These are phyloP conservation scores for Tamias sibiricus DNA, from an alignment of 2,113 vertebrate genomes.

Conservation along the genomic window DNA sequence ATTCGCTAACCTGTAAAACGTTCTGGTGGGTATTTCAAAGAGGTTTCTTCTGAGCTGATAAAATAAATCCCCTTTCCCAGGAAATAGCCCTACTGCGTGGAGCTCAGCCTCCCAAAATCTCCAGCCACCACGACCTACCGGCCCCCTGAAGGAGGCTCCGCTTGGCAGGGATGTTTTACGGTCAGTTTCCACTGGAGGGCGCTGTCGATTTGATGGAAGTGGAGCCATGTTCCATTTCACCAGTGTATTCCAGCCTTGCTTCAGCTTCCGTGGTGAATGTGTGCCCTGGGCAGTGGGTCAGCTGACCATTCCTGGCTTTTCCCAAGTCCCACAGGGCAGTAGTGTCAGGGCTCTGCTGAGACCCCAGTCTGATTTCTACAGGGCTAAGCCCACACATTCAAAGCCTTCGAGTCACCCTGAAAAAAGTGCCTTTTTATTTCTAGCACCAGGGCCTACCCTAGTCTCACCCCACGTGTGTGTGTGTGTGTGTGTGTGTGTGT, in stretches of 20 bases:
- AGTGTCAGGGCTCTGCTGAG: background rate
- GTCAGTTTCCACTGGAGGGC: constrained; percentile 76
- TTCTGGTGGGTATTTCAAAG: background rate
- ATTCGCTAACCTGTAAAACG: background rate
- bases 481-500: background rate
- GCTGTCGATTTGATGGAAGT: constrained; percentile 73
- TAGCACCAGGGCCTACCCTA: background rate
- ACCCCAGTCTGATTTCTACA: background rate
- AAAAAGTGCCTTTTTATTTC: background rate
- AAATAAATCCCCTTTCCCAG: background rate
- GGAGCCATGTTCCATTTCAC: background rate
- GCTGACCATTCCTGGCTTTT: background rate
- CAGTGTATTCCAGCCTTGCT: background rate
- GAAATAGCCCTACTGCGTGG: background rate
- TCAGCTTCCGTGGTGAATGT: background rate
- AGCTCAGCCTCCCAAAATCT: background rate
- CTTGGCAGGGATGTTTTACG: background rate
- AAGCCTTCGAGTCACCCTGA: background rate
- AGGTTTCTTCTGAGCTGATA: background rate
- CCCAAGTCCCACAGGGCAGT: background rate
- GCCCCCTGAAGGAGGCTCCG: background rate
- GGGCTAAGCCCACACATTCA: background rate
- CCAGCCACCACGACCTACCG: accelerated
- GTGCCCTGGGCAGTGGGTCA: constrained; percentile 36
- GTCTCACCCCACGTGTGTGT: background rate